Evolutionary conservation across 2,888 invertebrate genomes (phyloP).

Genomic region (Epistrophella euchroma): DNA sequence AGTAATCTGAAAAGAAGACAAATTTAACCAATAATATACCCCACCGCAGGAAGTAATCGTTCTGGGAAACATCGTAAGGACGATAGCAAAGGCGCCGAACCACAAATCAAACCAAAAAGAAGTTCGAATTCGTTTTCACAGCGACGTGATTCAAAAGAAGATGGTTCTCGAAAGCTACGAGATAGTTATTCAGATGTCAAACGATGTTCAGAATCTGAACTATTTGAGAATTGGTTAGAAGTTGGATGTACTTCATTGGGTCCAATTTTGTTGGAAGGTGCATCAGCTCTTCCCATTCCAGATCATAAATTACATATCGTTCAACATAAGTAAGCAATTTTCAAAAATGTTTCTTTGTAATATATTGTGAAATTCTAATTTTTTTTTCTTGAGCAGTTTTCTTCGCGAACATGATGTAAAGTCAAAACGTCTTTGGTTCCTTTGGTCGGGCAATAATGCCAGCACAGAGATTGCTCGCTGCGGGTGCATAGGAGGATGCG

Average conservation of each 20-base stretch:
- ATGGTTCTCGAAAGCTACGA: constrained; percentile 79
- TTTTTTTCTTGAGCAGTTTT: constrained; percentile 84
- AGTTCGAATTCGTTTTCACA: constrained; percentile 83
- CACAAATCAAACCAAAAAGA: constrained; percentile 78
- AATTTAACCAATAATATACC: neutral
- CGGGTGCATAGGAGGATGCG: constrained; percentile 97
- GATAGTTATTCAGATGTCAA: constrained; percentile 81
- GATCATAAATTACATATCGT: constrained; percentile 91
- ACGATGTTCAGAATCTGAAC: constrained; percentile 80
- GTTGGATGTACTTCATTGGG: constrained; percentile 96
- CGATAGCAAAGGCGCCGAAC: constrained; percentile 81
- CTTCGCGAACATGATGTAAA: constrained; percentile 92
- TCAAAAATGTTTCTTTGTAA: neutral
- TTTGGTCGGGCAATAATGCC: constrained; percentile 89
- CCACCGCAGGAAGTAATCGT: constrained; percentile 81
- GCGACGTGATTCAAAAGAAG: constrained; percentile 82
- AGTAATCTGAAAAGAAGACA: neutral
- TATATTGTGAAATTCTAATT: neutral
- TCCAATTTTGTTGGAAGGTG: constrained; percentile 95
- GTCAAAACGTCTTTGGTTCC: constrained; percentile 95
- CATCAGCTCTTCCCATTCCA: constrained; percentile 91
- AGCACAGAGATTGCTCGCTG: constrained; percentile 90
- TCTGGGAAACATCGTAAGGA: constrained; percentile 82
- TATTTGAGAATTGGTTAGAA: constrained; percentile 93
- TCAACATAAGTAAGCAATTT: constrained; percentile 88